A percentile compares a stretch with the other conserved stretches of the same genome.
Conservation (phyloP, 2,113 vertebrate genomes). For the Nestor notabilis region DNA sequence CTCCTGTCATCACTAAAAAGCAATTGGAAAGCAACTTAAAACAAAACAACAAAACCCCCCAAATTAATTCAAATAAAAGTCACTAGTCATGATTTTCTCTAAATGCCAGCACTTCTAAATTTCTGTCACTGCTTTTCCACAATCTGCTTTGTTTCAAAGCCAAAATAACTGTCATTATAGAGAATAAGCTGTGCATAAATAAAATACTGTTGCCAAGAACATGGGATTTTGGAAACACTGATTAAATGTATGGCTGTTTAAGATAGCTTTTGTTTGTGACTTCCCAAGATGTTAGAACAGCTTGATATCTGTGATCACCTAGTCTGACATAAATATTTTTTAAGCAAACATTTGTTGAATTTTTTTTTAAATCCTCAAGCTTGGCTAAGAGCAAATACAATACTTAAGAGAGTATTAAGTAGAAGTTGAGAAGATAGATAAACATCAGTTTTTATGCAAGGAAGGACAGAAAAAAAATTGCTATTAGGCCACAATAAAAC, state of each 20-base stretch:
- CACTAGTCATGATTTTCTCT: background rate
- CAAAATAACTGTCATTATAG: background rate
- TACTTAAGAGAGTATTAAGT: background rate
- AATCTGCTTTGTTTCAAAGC: background rate
- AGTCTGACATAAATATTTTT: background rate
- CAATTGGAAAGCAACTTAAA: background rate
- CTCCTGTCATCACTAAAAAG: background rate
- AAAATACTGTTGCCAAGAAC: background rate
- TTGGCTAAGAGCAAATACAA: background rate
- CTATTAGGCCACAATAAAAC: background rate
- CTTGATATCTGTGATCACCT: accelerated
- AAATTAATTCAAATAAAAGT: background rate
- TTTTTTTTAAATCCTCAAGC: background rate
- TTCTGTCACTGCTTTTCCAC: background rate
- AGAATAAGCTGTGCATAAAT: background rate
- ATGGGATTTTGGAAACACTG: background rate
- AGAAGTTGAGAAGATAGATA: background rate
- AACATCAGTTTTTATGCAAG: background rate
- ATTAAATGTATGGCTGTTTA: background rate
- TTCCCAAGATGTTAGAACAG: background rate
- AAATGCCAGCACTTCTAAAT: background rate
- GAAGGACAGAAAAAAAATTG: background rate
- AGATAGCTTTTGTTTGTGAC: background rate
- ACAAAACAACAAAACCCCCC: background rate
- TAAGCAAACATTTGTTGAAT: background rate